phyloP scores from a whole-genome alignment of 2,113 vertebrate genomes.

The Willisornis vidua region DNA sequence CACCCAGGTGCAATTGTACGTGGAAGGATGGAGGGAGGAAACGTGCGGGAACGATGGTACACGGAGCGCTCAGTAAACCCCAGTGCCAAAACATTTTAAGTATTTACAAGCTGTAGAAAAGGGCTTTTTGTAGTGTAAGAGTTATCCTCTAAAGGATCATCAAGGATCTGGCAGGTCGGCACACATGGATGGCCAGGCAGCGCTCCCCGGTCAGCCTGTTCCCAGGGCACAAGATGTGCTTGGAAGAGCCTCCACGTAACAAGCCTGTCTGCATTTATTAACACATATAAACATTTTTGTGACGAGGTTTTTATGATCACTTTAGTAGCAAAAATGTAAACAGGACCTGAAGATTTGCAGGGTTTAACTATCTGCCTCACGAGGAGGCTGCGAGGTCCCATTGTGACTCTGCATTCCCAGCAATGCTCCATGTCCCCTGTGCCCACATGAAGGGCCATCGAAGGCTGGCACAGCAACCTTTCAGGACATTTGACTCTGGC shows the following conservation, averaged over 20 bases:
- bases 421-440: rapidly evolving
- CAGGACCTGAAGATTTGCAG: rapidly evolving
- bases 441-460: rapidly evolving
- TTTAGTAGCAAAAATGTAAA: background rate
- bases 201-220: background rate
- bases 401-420: background rate
- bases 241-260: background rate
- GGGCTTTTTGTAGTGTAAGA: rapidly evolving
- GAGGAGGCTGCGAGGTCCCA: rapidly evolving
- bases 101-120: background rate
- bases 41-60: rapidly evolving
- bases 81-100: background rate
- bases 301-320: background rate
- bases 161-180: background rate
- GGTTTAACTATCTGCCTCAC: background rate
- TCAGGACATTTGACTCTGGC: background rate
- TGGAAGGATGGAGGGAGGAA: background rate
- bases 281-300: background rate
- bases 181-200: background rate
- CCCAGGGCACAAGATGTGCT: rapidly evolving
- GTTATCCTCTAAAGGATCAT: background rate
- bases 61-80: rapidly evolving
- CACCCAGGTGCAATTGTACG: background rate
- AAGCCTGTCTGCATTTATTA: rapidly evolving
- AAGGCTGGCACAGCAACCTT: background rate